Conservation (phyloP, 2,797 vertebrate species). For the Iguana delicatissima region DNA sequence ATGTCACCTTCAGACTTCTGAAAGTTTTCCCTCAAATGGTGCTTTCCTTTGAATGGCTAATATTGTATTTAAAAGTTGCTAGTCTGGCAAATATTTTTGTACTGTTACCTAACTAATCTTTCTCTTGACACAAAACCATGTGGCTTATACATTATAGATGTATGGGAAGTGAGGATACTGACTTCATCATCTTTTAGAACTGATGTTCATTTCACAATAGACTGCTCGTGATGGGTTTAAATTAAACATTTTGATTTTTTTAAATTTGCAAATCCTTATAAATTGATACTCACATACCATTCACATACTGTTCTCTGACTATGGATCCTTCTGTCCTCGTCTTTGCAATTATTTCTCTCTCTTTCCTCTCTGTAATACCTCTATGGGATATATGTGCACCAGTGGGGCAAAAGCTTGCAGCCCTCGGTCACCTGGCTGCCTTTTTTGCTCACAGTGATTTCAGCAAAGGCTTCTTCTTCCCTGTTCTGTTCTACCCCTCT, state of each 20-base stretch:
- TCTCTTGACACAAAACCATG: slow-evolving; percentile 23
- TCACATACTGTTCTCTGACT: too few species aligned
- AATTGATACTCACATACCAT: background rate
- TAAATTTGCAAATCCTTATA: background rate
- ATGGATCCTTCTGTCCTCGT: too few species aligned
- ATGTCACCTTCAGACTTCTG: slow-evolving; percentile 62
- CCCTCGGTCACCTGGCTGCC: too few species aligned
- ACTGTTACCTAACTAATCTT: slow-evolving; percentile 33
- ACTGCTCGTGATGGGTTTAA: background rate
- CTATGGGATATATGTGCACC: too few species aligned
- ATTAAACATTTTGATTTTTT: background rate
- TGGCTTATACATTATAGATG: slow-evolving; percentile 42
- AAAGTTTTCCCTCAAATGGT: slow-evolving; percentile 51
- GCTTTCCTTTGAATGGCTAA: slow-evolving; percentile 33
- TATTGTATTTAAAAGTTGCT: slow-evolving; percentile 30
- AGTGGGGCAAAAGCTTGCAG: too few species aligned
- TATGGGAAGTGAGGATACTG: slow-evolving; percentile 29
- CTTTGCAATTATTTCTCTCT: too few species aligned
- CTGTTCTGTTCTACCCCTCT: background rate
- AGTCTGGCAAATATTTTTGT: slow-evolving; percentile 13
- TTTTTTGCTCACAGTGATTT: too few species aligned
- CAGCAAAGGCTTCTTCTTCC: background rate
- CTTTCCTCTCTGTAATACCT: too few species aligned
- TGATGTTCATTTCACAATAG: slow-evolving; percentile 45
- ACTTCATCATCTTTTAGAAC: slow-evolving; percentile 11